These are phyloP conservation scores for Platypus cylindrus DNA, from an alignment of 2,888 invertebrate genomes.

Conservation along the genomic window DNA sequence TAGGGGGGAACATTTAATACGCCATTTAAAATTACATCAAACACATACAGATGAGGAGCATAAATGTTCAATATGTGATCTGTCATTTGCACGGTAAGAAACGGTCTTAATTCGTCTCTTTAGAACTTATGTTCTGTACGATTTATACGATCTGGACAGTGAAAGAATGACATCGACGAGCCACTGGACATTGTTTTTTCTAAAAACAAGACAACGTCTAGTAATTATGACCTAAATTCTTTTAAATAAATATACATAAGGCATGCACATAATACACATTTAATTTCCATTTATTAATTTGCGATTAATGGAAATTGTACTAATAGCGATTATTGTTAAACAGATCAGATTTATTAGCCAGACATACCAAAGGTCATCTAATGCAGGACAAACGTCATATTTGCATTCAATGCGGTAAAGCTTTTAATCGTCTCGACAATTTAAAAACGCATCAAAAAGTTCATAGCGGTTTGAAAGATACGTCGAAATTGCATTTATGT, in stretches of 20 bases:
- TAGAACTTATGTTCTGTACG: no score
- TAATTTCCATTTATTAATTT: no score
- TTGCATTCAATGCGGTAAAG: constrained; percentile 51
- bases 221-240: no score
- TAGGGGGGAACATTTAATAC: constrained; percentile 35
- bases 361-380: constrained; percentile 50
- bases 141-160: no score
- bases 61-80: constrained; percentile 35
- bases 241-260: no score
- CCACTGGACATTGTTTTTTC: no score
- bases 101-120: no score
- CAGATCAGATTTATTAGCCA: constrained; percentile 50
- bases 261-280: no score
- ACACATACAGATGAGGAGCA: constrained; percentile 23
- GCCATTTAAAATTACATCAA: constrained; percentile 33
- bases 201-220: no score
- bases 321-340: no score
- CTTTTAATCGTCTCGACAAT: constrained; percentile 43
- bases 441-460: constrained; percentile 34
- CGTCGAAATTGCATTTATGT: constrained; percentile 33
- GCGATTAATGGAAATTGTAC: no score
- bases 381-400: constrained; percentile 36
- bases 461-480: constrained; percentile 33
- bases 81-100: constrained; percentile 31
- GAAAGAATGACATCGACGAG: no score